Percentiles rank a stretch among this genome's conserved stretches.
These are phyloP conservation scores for Telmatochromis sp. DNA, from an alignment of 2,113 vertebrate genomes.

Conservation along the genomic window DNA sequence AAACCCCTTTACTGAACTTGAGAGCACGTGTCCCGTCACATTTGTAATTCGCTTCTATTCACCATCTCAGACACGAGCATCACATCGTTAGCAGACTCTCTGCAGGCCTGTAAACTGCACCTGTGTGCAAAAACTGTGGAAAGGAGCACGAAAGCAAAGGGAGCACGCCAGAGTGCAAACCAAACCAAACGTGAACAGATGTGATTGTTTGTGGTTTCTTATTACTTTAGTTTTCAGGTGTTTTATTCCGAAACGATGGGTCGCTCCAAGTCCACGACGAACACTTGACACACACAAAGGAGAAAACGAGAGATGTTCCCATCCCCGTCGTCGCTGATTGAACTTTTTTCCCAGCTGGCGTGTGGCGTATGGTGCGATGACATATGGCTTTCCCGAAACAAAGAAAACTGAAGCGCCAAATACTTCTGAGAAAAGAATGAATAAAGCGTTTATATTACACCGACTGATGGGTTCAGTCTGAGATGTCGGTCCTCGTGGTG, in stretches of 20 bases:
- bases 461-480: constrained; percentile 28
- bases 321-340: not conserved
- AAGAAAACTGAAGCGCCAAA: constrained; percentile 13
- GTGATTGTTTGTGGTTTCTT: not conserved
- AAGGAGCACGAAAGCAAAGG: not conserved
- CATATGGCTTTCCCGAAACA: not conserved
- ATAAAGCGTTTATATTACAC: constrained; percentile 33
- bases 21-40: not conserved
- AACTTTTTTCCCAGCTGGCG: not conserved
- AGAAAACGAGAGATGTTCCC: not conserved
- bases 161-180: constrained; percentile 46
- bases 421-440: constrained; percentile 20
- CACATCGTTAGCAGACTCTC: not conserved
- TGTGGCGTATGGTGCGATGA: not conserved
- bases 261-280: constrained; percentile 3
- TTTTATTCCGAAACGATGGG: not conserved
- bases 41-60: not conserved
- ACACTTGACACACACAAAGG: not conserved
- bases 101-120: constrained; percentile 36
- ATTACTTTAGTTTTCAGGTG: not conserved
- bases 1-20: not conserved
- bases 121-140: not conserved
- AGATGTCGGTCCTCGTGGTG: constrained; percentile 34
- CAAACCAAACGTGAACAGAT: constrained; percentile 41
- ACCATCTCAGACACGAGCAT: not conserved